Conservation (phyloP, 2,888 invertebrate genomes). For the Drosophila ustulata region DNA sequence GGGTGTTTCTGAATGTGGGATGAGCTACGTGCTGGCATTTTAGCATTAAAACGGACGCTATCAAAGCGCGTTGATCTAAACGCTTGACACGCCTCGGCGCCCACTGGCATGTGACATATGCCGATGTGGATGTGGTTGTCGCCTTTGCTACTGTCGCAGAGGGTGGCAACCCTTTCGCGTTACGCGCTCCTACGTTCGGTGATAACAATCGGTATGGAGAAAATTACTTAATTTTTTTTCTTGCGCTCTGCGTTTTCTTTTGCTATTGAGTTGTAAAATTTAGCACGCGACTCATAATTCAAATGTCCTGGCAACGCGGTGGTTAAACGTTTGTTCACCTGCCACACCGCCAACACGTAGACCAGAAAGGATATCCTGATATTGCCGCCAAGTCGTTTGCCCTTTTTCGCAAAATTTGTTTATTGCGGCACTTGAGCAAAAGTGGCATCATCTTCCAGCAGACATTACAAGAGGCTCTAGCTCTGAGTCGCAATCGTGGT, state of each 20-base stretch:
- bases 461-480: conserved; percentile 49
- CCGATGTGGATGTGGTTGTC: conserved; percentile 47
- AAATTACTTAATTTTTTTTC: conserved; percentile 76
- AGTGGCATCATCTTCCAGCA: conserved; percentile 77
- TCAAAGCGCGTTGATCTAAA: conserved; percentile 70
- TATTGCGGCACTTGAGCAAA: conserved; percentile 80
- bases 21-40: conserved; percentile 71
- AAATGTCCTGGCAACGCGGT: conserved; percentile 33
- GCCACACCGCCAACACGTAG: conserved; percentile 43
- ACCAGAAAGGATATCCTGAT: conserved; percentile 42
- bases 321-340: conserved; percentile 31
- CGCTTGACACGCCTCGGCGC: conserved; percentile 73
- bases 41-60: conserved; percentile 69
- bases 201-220: conserved; percentile 71
- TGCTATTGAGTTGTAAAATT: conserved; percentile 53
- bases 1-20: conserved; percentile 40
- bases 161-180: conserved; percentile 66
- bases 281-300: conserved; percentile 64
- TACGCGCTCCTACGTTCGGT: conserved; percentile 26
- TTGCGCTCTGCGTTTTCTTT: background rate
- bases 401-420: conserved; percentile 70
- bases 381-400: conserved; percentile 46
- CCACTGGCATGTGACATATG: conserved; percentile 70
- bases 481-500: conserved; percentile 6
- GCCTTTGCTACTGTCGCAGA: conserved; percentile 17